Percentiles rank a stretch among this genome's conserved stretches.
phyloP scores from a whole-genome alignment of 2,797 vertebrate genomes.

The Astyanax mexicanus region DNA sequence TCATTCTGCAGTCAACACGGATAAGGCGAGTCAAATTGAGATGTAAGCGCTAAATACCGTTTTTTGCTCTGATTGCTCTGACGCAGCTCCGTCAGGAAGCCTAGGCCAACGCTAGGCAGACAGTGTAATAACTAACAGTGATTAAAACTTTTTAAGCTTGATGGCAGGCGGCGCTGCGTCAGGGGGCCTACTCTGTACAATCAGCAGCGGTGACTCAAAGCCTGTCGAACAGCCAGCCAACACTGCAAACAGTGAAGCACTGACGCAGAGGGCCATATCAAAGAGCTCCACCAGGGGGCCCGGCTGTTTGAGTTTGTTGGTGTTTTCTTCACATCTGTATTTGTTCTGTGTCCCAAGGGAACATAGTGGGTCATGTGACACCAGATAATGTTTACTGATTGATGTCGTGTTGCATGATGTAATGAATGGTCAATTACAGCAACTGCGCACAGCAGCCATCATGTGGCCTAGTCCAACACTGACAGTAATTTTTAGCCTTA shows the following conservation, averaged over 20 bases:
- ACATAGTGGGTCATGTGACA: slow-evolving; percentile 1
- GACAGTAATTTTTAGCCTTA: too few relatives aligned
- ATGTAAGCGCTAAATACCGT: neutral
- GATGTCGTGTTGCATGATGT: slow-evolving; percentile 18
- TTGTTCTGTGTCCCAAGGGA: slow-evolving; percentile 3
- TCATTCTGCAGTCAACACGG: slow-evolving; percentile 11
- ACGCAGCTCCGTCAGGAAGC: neutral
- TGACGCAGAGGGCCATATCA: neutral
- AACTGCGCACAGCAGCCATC: too few relatives aligned
- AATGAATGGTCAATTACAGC: slow-evolving; percentile 24
- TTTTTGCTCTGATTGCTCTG: neutral
- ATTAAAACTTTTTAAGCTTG: slow-evolving; percentile 16
- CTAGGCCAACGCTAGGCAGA: neutral
- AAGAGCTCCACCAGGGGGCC: neutral
- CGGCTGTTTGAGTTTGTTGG: neutral
- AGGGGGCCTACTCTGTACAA: neutral
- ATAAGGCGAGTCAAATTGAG: slow-evolving; percentile 8
- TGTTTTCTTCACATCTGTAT: neutral
- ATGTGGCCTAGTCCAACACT: too few relatives aligned
- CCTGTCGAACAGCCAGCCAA: neutral
- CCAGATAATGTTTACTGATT: neutral
- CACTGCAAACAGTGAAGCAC: neutral
- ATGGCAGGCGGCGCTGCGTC: neutral
- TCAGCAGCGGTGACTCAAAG: neutral
- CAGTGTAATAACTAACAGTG: neutral